A percentile compares a stretch with the other conserved stretches of the same genome.
Evolutionary conservation across 2,797 vertebrate species (phyloP).

Genomic region (Sebastes kiyomatsui): DNA sequence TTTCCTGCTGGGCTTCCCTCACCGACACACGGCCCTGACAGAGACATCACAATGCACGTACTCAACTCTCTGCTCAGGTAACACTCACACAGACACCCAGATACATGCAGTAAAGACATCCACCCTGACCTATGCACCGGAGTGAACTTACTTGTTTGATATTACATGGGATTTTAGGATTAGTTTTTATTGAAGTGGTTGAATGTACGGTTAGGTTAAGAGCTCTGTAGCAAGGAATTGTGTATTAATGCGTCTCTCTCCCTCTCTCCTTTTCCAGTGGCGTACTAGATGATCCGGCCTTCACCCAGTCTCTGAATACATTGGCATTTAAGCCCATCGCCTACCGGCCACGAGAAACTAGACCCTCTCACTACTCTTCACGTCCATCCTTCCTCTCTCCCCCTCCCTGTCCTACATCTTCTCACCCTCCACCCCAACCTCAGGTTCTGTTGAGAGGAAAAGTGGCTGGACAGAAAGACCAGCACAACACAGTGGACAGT

Average conservation of each 20-base stretch:
- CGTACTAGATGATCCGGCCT: slow-evolving; percentile 85
- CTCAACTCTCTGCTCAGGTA: slow-evolving; percentile 75
- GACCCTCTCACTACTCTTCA: neutral
- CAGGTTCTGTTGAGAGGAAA: neutral
- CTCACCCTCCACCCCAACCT: neutral
- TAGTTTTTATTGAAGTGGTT: neutral
- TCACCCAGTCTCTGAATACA: slow-evolving; percentile 76
- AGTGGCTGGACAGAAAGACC: neutral
- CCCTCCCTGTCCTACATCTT: neutral
- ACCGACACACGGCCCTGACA: slow-evolving; percentile 25
- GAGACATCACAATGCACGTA: slow-evolving; percentile 51
- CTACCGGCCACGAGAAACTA: slow-evolving; percentile 70
- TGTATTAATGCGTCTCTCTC: neutral
- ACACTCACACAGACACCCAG: neutral
- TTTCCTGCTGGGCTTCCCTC: neutral
- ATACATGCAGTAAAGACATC: neutral
- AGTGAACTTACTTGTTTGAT: neutral
- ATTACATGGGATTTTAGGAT: neutral
- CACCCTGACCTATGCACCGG: neutral
- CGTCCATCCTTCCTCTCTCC: slow-evolving; percentile 10
- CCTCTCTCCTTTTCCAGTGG: slow-evolving; percentile 69
- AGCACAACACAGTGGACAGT: neutral
- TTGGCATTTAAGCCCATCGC: slow-evolving; percentile 77
- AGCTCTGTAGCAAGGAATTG: neutral
- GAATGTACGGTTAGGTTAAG: neutral